Percentiles rank a stretch among this genome's conserved stretches.
These are phyloP conservation scores for Platycercus adscitus DNA, from an alignment of 2,113 vertebrate genomes.

Conservation along the genomic window DNA sequence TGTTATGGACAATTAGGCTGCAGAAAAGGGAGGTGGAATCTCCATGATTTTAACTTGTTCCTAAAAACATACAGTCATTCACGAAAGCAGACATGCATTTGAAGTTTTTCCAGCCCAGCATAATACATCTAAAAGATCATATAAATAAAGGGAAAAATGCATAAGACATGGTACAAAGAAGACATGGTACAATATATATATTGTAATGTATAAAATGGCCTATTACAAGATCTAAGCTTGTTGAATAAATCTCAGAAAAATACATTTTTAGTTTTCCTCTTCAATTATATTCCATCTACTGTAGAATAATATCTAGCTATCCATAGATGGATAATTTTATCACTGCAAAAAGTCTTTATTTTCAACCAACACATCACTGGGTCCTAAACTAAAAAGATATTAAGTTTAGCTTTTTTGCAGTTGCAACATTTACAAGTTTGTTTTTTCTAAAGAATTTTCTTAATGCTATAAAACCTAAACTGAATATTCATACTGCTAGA, in stretches of 20 bases:
- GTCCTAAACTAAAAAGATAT: neutral
- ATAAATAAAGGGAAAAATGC: neutral
- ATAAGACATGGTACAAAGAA: neutral
- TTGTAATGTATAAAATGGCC: neutral
- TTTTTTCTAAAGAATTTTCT: conserved; percentile 10
- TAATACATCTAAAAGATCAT: neutral
- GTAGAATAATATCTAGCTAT: neutral
- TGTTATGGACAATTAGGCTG: neutral
- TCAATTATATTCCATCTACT: neutral
- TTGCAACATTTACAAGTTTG: neutral
- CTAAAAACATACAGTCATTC: neutral
- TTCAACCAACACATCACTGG: neutral
- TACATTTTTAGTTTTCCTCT: neutral
- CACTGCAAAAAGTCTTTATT: neutral
- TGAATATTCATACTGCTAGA: conserved; percentile 18
- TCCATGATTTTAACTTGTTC: neutral
- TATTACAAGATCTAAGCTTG: neutral
- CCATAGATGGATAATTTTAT: neutral
- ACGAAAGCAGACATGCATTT: neutral
- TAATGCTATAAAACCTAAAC: neutral
- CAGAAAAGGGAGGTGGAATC: neutral
- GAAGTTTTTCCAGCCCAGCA: neutral
- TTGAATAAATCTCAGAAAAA: conserved; percentile 1
- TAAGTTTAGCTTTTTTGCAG: conserved; percentile 1
- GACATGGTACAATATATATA: neutral